Base-by-base conservation (phyloP, 2,113 vertebrate species). In the Columbina picui region DNA sequence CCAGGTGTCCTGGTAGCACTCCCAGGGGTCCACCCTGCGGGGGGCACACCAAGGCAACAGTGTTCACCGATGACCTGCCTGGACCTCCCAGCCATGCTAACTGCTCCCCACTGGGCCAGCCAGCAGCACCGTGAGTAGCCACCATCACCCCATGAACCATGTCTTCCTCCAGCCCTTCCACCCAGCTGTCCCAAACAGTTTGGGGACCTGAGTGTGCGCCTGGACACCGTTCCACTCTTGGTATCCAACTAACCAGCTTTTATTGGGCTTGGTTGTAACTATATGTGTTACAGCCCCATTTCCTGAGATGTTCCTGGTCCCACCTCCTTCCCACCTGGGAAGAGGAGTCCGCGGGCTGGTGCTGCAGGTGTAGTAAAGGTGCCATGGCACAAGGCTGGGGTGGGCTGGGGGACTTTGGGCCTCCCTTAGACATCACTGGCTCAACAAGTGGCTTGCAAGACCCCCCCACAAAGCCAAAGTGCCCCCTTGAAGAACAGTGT, bases 1-100 rank as follows among this genome's bases (percentile, higher is more conserved):
- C 99, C 99, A 99, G 70, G 99, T 99, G 97, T 99, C 99, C 98
- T 99, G 99, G 94, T 99, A 99, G 97, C 99, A 99, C 93, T 99
- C 99, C 99, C 99, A 99, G 0, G 99, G 99, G 96, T 99, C 99
- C 97, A 99, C 99, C 96, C 99, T 99, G 96, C 0, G 15, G 5
- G n/a, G 5, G 93, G 32, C 36, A 82, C 65, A 95, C 32, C 12
- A 69, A 60, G 25, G 30, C 34, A 65, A 79, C 15, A 19, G 3
- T 3, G 3, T 83, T 6, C 1, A 29, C 6, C 9, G 20, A 45
- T 19, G 43, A 45, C 43, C 61, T 71, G 53, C 38, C 39, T 23
- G 14, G 34, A 45, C 22, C 32, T 78, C 25, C 52, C 60, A 56
- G 16, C 39, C 6, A 0, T 5, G 10, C 22, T 20, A 26, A 26